Percentiles rank a stretch among this genome's conserved stretches.
Evolutionary conservation across 2,797 vertebrate genomes (phyloP).

Genomic region (Peromyscus aztecus): DNA sequence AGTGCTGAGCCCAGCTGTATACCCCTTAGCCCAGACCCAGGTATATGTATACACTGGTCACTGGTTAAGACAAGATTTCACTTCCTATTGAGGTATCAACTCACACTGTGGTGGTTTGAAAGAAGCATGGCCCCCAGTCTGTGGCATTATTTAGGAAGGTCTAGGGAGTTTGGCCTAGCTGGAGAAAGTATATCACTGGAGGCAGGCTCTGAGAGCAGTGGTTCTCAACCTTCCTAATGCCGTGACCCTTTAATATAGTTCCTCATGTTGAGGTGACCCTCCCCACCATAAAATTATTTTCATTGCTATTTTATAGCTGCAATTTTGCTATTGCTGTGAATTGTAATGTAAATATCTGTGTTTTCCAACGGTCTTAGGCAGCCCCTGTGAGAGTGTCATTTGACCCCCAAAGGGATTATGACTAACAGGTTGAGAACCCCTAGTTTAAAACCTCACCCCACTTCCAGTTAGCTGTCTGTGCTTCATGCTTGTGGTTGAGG

Average conservation of each 20-base stretch:
- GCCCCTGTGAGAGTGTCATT: background rate
- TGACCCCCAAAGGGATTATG: background rate
- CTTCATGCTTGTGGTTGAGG: too few relatives aligned
- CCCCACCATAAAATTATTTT: background rate
- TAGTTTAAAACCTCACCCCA: background rate
- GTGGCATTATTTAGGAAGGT: background rate
- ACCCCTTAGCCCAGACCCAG: background rate
- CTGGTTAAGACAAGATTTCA: background rate
- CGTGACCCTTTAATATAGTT: background rate
- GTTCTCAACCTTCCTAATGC: background rate
- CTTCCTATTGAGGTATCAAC: background rate
- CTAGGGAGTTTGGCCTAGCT: background rate
- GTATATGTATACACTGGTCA: background rate
- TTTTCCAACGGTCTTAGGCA: too few relatives aligned
- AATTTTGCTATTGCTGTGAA: background rate
- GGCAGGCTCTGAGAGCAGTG: background rate
- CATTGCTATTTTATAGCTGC: background rate
- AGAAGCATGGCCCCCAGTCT: background rate
- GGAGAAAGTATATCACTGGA: background rate
- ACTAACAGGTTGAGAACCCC: background rate
- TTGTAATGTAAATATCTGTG: background rate
- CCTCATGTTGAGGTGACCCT: background rate
- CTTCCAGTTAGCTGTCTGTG: background rate
- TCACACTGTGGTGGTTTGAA: background rate
- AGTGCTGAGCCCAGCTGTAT: background rate